Evolutionary conservation across 2,888 invertebrate species (phyloP), one percentile per base, ranked within the genome.

Genomic region (Cepaea hortensis): DNA sequence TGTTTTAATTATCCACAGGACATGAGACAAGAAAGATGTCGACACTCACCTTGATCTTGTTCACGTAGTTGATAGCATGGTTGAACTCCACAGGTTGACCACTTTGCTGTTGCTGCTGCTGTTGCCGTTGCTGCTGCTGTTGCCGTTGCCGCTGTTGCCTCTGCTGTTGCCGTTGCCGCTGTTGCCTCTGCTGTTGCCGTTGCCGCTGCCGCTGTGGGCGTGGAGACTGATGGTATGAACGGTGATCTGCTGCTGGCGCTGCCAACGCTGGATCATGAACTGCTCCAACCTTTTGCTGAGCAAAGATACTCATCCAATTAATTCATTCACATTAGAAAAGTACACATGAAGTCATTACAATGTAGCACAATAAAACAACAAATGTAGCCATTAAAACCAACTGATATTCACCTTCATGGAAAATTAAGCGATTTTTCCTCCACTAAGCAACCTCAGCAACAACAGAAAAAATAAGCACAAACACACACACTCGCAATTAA

Each of bases 1-100:
- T 55, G 55, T 0, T 55, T 55, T 55, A 55, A 9, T 11, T 9
- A 9, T 11, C 55, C 2, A 55, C 13, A 20, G 73, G 5, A 48
- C 18, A 23, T 23, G 35, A 35, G 46, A 50, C 20, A 18, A 4
- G 4, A 50, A 9, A 11, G 35, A 35, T 35, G 18, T 3, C 23
- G 6, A 11, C 35, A 35, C 96, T 99, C 3, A 97, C 97, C 96
- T 99, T 99, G 89, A 99, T 99, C 95, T 99, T 99, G 95, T 99
- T 99, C 89, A 99, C 99, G 94, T 99, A 99, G 94, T 98, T 98
- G 91, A 99, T 99, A 90, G 99, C 99, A 95, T 99, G 99, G 95
- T 99, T 99, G 95, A 99, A 99, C 95, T 99, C 98, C 46, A 99
- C 99, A 0, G 98, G 99, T 94, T 98, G 94, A 77, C 85, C 85